Conservation (phyloP, 2,888 invertebrate species). For the Schizotus pectinicornis region DNA sequence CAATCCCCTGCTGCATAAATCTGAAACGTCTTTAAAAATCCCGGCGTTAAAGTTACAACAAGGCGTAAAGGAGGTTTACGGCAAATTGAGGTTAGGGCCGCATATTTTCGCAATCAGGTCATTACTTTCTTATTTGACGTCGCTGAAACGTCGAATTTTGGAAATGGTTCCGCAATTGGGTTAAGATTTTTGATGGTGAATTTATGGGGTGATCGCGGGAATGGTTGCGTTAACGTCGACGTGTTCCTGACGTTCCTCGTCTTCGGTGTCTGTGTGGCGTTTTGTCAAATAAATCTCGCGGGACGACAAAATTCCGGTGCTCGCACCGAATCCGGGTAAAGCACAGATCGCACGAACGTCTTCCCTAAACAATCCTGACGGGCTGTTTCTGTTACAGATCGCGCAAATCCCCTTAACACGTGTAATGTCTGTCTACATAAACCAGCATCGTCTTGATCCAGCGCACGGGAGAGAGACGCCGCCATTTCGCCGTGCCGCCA, state of each 20-base stretch:
- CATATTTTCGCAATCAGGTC: no score
- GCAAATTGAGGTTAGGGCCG: no score
- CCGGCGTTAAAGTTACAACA: no score
- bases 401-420: slow-evolving; percentile 44
- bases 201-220: no score
- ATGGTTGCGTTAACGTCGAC: no score
- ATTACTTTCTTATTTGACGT: no score
- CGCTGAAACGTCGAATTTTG: no score
- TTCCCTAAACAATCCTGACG: slow-evolving; percentile 35
- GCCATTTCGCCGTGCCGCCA: slow-evolving; percentile 4
- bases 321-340: slow-evolving; percentile 8
- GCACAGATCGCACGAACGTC: slow-evolving; percentile 8
- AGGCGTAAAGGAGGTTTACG: no score
- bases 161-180: no score
- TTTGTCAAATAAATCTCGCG: slow-evolving; percentile 9
- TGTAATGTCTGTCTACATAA: slow-evolving; percentile 40
- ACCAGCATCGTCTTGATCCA: slow-evolving; percentile 25
- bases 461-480: slow-evolving; percentile 12
- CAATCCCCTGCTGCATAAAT: neutral
- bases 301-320: slow-evolving; percentile 11
- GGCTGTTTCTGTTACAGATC: slow-evolving; percentile 38
- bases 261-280: neutral
- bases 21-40: no score
- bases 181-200: no score
- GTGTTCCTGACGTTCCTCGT: no score